Evolutionary conservation across 2,797 vertebrate genomes (phyloP), one percentile per base, ranked within the genome.

Genomic region (Sebastes paucispinis): DNA sequence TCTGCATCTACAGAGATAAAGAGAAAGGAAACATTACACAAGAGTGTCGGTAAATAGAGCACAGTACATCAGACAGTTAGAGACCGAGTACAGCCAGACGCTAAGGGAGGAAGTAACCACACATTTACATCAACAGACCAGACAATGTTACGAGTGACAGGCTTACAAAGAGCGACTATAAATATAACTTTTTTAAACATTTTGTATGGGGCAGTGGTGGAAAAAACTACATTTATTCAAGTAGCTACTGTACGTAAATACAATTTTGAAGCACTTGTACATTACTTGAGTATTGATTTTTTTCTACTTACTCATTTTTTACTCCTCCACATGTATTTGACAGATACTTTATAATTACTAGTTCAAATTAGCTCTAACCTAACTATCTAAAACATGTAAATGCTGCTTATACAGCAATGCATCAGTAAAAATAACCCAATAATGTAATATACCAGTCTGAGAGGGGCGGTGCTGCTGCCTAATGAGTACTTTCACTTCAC

Each of bases 1-100:
- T 99, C 97, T 99, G 98, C 98, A 99, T 99, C 95, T 96, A 58
- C 20, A 80, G 67, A 54, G 71, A 77, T 22, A 72, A 50, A 75
- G 36, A 82, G 67, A 85, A 84, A 84, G 31, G 29, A 78, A 84
- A 79, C 50, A 79, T 72, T 60, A 85, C 9, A 31, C 83, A 57
- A 47, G 22, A 55, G 71, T n/a, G 50, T 75, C 4, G n/a, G 60
- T 20, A 73, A 34, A 25, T 32, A n/a, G 27, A 34, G 27, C 27
- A 24, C 34, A 50, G 39, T 3, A 24, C 2, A 71, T 7, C 20
- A 66, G 29, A 75, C 27, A 73, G 68, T 62, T 20, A 82, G n/a
- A 34, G 12, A n/a, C 64, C 2, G 64, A 12, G 39, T 20, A 54
- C 20, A 54, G 18, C 32, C 39, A 85, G 50, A 87, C 29, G 24